phyloP scores from a whole-genome alignment of 2,113 vertebrate genomes.

The Elgaria multicarinata region DNA sequence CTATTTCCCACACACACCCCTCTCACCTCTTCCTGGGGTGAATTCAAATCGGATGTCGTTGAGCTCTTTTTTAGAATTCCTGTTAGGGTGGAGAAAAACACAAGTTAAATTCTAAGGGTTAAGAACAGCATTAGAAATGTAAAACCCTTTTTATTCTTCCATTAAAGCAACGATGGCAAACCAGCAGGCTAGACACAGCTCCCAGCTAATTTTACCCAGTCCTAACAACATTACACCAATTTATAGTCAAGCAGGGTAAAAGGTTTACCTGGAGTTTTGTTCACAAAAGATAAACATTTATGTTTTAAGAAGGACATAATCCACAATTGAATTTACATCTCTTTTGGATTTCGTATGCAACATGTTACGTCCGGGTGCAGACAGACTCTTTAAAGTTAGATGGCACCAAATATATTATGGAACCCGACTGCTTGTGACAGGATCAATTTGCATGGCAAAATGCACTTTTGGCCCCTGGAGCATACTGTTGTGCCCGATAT shows the following conservation, averaged over 20 bases:
- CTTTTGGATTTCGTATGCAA: neutral
- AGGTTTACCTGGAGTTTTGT: neutral
- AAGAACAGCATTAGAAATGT: neutral
- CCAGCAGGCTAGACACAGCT: neutral
- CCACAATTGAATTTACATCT: neutral
- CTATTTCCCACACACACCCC: neutral
- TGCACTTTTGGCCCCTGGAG: neutral
- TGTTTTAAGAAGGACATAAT: no score
- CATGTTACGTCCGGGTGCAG: neutral
- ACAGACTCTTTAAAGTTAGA: neutral
- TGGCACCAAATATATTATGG: neutral
- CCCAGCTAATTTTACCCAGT: neutral
- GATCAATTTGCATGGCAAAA: neutral
- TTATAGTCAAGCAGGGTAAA: neutral
- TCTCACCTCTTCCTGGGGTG: constrained; percentile 95
- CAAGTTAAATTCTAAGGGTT: neutral
- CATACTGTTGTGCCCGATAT: no score
- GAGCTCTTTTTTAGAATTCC: constrained; percentile 98
- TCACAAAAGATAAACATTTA: neutral
- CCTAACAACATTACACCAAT: neutral
- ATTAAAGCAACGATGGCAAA: neutral
- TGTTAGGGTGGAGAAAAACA: constrained; percentile 64
- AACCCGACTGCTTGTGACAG: neutral
- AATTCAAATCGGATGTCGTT: constrained; percentile 99
- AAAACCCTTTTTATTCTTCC: neutral